Percentiles rank a stretch among this genome's conserved stretches.
phyloP scores from a whole-genome alignment of 1,140 invertebrate genomes.

The Drosophila pallidifrons region DNA sequence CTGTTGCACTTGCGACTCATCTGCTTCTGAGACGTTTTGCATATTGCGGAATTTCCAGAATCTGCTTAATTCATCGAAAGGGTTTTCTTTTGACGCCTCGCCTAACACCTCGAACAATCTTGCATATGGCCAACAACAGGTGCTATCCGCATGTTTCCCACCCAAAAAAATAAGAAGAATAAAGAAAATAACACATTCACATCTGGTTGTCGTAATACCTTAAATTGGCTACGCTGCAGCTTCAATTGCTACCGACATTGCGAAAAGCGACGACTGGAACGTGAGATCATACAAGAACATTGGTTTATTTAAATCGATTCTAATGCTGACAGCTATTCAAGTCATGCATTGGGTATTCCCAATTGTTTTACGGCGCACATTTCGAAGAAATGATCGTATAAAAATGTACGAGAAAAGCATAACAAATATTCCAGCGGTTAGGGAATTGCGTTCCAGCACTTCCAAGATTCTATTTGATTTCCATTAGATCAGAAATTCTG shows the following conservation, averaged over 20 bases:
- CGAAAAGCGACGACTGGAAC: background rate
- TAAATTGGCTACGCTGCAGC: background rate
- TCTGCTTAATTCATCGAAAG: constrained; percentile 74
- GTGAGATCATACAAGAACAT: constrained; percentile 1
- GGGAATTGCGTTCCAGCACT: background rate
- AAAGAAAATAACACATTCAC: constrained; percentile 1
- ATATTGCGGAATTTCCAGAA: constrained; percentile 80
- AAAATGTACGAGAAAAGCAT: background rate
- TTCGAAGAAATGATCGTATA: background rate
- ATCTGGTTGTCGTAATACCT: background rate
- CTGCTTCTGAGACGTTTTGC: constrained; percentile 37
- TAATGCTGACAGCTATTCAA: constrained; percentile 3
- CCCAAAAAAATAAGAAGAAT: background rate
- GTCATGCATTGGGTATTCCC: background rate
- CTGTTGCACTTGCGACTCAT: background rate
- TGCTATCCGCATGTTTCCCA: constrained; percentile 26
- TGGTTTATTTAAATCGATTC: background rate
- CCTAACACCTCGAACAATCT: constrained; percentile 49
- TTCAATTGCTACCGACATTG: background rate
- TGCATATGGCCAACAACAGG: constrained; percentile 53
- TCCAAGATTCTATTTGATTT: background rate
- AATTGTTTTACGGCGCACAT: background rate
- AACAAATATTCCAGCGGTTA: background rate
- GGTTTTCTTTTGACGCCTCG: constrained; percentile 46
- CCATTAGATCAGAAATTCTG: no score